phyloP scores from a whole-genome alignment of 92 coral and sea anemone species.

The Heliopora coerulea region DNA sequence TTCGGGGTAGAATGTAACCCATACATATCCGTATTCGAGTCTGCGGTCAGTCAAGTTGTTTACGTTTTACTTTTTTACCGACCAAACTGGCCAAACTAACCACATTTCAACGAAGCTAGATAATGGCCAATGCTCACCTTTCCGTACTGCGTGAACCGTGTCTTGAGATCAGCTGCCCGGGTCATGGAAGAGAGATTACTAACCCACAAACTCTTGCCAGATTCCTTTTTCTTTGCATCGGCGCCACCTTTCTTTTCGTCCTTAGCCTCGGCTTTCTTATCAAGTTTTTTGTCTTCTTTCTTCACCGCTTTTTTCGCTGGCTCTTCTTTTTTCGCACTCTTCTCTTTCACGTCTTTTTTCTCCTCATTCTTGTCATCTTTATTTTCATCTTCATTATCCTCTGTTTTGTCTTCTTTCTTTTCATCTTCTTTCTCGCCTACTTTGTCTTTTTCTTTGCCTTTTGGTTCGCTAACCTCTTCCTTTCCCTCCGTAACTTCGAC shows the following conservation, averaged over 20 bases:
- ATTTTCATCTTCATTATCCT: slow-evolving; percentile 10
- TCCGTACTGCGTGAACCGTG: slow-evolving; percentile 97
- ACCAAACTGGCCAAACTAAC: no score
- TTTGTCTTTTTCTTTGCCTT: no score
- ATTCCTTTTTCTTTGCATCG: slow-evolving; percentile 72
- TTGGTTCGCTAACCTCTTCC: not conserved
- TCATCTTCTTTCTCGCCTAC: no score
- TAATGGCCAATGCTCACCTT: slow-evolving; percentile 74
- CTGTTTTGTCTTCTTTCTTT: not conserved
- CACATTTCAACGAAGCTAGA: no score
- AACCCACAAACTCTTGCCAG: slow-evolving; percentile 97
- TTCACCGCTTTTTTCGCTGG: slow-evolving; percentile 26
- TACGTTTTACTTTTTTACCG: no score
- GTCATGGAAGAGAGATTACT: slow-evolving; percentile 94
- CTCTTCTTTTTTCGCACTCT: slow-evolving; percentile 35
- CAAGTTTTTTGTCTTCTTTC: slow-evolving; percentile 49
- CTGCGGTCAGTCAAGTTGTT: no score
- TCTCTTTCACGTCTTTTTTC: slow-evolving; percentile 23
- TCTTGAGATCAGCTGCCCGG: slow-evolving; percentile 95
- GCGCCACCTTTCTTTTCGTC: slow-evolving; percentile 36
- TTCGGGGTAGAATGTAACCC: no score
- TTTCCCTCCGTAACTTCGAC: slow-evolving; percentile 4
- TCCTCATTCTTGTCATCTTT: slow-evolving; percentile 23
- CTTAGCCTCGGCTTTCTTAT: slow-evolving; percentile 52
- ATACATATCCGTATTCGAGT: no score